Evolutionary conservation across 2,888 invertebrate species (phyloP), one percentile per base, ranked within the genome.

Genomic region (Amphipoea oculea): DNA sequence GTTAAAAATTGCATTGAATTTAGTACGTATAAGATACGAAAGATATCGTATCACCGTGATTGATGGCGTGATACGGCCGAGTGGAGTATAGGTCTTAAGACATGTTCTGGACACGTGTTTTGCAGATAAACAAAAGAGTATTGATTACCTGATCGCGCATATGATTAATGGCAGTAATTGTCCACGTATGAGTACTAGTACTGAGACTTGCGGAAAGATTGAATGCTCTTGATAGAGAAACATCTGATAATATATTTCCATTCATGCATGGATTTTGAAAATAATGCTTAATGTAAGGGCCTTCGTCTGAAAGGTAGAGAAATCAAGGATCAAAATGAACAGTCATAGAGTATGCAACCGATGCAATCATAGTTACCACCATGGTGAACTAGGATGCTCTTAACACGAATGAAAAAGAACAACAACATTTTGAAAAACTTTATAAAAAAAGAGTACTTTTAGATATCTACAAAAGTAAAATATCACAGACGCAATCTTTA

Each of bases 81-180:
- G 73, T 75, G 76, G 76, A 48, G 67, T 79, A 14, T 71, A 63
- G 71, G 70, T 78, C 69, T 70, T 48, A 68, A 45, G 73, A 72
- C 81, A 88, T 86, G 82, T 78, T 63, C 4, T 36, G 40, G 45
- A 85, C 85, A 87, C 88, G 84, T 84, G 84, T 87, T 78, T 12
- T 2, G 6, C 14, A 40, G 84, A 87, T 84, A 84, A 86, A 86
- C 87, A 87, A 86, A 78, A 69, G 74, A 48, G 84, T 84, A 74
- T 84, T 87, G 74, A 84, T 84, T 86, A 84, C 84, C 68, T 75
- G 87, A 73, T 72, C 76, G 73, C 78, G 63, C 83, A 77, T 83
- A 86, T 67, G 57, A 86, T 83, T 77, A 86, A 62, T 81, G 69
- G 73, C 63, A 73, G 60, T 81, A 82, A 81, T 73, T 85, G 57